These are phyloP conservation scores for Danaus melanippus DNA, from an alignment of 1,140 invertebrate species.

Conservation along the genomic window DNA sequence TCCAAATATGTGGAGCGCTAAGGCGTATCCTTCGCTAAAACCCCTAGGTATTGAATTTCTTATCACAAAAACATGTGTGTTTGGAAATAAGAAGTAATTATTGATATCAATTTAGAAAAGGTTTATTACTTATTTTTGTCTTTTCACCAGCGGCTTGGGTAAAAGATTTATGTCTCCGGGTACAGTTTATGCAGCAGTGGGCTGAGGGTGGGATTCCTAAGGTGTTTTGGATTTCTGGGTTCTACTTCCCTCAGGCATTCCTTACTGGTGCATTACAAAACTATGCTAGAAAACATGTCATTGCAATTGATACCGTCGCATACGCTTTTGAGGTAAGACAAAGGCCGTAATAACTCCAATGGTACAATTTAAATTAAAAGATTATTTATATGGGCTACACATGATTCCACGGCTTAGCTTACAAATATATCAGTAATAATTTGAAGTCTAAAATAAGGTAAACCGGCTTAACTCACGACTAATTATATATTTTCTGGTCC, in stretches of 20 bases:
- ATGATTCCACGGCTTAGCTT: too few species aligned
- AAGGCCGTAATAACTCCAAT: too few species aligned
- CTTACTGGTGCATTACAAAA: slow-evolving; percentile 88
- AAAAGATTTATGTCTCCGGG: slow-evolving; percentile 72
- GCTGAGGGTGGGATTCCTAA: slow-evolving; percentile 78
- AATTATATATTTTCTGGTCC: too few species aligned
- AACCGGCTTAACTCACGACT: too few species aligned
- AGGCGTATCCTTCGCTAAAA: slow-evolving; percentile 87
- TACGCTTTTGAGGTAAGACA: slow-evolving; percentile 79
- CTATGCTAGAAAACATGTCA: slow-evolving; percentile 81
- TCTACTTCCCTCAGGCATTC: slow-evolving; percentile 90
- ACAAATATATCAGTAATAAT: too few species aligned
- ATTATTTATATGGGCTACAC: too few species aligned
- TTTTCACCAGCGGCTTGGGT: slow-evolving; percentile 75
- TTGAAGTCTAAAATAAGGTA: too few species aligned
- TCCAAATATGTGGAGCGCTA: slow-evolving; percentile 79
- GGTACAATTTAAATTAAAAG: too few species aligned
- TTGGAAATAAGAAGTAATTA: too few species aligned
- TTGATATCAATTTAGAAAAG: not conserved
- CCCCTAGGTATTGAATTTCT: slow-evolving; percentile 74
- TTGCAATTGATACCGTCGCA: slow-evolving; percentile 84
- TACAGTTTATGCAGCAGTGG: slow-evolving; percentile 80
- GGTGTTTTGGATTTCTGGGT: slow-evolving; percentile 89
- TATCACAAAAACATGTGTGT: too few species aligned
- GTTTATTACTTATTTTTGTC: slow-evolving; percentile 1